A percentile compares a stretch with the other conserved stretches of the same genome.
Conservation (phyloP, 2,113 vertebrate species). For the Petroica traversi region DNA sequence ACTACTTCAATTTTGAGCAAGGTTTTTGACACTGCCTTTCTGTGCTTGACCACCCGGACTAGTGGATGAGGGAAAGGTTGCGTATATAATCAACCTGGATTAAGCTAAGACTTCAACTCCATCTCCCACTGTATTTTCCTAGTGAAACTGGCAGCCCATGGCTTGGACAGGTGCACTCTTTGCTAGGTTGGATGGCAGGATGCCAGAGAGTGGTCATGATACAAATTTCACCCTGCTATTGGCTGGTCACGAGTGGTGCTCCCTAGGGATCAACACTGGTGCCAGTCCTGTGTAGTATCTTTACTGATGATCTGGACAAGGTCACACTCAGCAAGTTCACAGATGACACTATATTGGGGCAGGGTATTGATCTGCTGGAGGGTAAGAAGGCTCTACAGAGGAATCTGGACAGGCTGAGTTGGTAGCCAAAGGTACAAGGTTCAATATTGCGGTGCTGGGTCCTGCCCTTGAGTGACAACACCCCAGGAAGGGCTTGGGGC, state of each 20-base stretch:
- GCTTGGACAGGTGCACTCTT: not conserved
- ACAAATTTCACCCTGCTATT: not conserved
- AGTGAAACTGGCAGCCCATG: accelerated
- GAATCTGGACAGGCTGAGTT: not conserved
- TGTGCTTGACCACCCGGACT: not conserved
- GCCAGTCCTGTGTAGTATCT: not conserved
- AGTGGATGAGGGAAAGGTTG: not conserved
- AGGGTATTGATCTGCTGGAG: not conserved
- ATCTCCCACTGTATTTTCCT: not conserved
- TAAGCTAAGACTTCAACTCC: not conserved
- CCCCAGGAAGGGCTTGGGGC: not conserved
- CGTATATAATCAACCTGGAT: not conserved
- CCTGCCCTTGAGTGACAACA: not conserved
- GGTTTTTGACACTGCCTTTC: not conserved
- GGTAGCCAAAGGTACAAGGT: not conserved
- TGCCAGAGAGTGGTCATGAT: not conserved
- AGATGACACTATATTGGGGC: not conserved
- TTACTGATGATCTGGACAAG: not conserved
- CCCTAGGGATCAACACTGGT: not conserved
- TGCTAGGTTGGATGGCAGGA: not conserved
- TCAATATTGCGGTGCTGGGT: accelerated
- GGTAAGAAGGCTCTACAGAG: not conserved
- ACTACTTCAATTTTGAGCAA: not conserved
- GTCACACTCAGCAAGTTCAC: not conserved
- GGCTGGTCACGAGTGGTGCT: not conserved